Conservation (phyloP, 1,140 invertebrate genomes). For the Drosophila melanica region DNA sequence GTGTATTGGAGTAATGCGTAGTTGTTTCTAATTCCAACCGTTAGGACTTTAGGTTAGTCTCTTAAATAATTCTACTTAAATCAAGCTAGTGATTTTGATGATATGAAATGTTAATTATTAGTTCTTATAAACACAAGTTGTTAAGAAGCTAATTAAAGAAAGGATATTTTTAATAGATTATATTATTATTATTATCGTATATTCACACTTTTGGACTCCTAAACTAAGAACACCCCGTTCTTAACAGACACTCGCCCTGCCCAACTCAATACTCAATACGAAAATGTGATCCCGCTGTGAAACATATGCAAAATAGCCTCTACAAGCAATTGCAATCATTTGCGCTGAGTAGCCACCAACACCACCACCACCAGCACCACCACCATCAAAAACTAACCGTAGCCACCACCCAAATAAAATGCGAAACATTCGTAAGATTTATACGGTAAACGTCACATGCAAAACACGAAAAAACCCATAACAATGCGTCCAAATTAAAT, state of each 20-base stretch:
- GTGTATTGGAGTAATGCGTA: too few relatives aligned
- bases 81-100: too few relatives aligned
- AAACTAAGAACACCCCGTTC: too few relatives aligned
- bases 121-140: too few relatives aligned
- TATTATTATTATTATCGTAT: too few relatives aligned
- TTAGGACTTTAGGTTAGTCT: too few relatives aligned
- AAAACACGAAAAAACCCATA: conserved; percentile 43
- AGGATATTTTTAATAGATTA: too few relatives aligned
- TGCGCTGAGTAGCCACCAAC: background rate
- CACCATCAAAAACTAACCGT: background rate
- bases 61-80: too few relatives aligned
- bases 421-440: conserved; percentile 25
- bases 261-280: background rate
- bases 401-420: conserved; percentile 26
- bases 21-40: too few relatives aligned
- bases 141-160: too few relatives aligned
- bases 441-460: background rate
- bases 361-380: background rate
- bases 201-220: too few relatives aligned
- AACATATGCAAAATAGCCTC: conserved; percentile 1
- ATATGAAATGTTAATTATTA: too few relatives aligned
- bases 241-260: background rate
- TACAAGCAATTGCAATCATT: conserved; percentile 10
- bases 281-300: background rate
- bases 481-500: conserved; percentile 76